Base-by-base conservation (phyloP, 2,113 vertebrate species). In the Carassius auratus region DNA sequence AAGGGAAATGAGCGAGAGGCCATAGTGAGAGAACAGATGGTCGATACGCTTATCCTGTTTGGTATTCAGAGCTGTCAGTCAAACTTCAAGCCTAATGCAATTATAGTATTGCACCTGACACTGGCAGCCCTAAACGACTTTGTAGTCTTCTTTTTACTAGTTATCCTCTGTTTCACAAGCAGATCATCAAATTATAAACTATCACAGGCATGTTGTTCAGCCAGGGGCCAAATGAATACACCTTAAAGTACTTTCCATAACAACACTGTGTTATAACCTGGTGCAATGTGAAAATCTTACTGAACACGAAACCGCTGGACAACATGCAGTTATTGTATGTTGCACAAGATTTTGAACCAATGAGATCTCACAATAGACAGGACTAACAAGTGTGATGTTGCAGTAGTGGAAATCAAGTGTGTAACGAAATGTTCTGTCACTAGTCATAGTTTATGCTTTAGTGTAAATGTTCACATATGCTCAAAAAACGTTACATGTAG, bases 21-120 rank as follows among this genome's bases (percentile, higher is more conserved):
- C 30, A 30, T 30, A 30, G 30, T 30, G 26, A 69, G 66, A 30
- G 48, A 84, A 76, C 86, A 87, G 86, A 87, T 84, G 86, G 86
- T 38, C n/a, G 80, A 17, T 17, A 17, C 48, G 45, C 61, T 87
- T 62, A 87, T 82, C 83, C 79, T 23, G 83, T 38, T 84, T 42
- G 42, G n/a, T 42, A 78, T 52, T 82, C 61, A 62, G n/a, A 76
- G 69, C 84, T 83, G 81, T 71, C 81, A 55, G 81, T 83, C 69
- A 87, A 76, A 82, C 81, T 59, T 74, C 48, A 59, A 62, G 66
- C 66, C 15, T 80, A 84, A 87, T 84, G 36, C 38, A 52, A 83
- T 87, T 78, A 84, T 33, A 61, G 66, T 55, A 21, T 9, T 62
- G n/a, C 55, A 64, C 57, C 9, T 21, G 36, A 26, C 45, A 36